Base-by-base conservation (phyloP, 2,888 invertebrate species). In the Lithophane semibrunnea region DNA sequence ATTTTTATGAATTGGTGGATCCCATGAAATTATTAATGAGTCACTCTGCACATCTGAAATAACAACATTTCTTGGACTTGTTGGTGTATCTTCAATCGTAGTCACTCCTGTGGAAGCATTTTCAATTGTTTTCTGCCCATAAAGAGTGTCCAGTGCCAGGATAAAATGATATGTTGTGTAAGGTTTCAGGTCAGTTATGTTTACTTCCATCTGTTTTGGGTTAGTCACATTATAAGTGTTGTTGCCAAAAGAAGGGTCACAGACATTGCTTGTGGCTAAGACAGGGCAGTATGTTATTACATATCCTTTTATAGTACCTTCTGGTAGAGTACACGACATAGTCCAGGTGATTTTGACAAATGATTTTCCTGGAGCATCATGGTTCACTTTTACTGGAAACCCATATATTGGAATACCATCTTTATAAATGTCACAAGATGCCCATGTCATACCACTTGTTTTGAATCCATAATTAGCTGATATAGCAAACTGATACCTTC, bases 401-500 rank as follows among this genome's bases (percentile, higher is more conserved):
- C 97, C 84, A 97, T 97, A 84, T 98, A 98, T 97, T 60, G 92
- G 93, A 81, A 96, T 94, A 56, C 92, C 93, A 87, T 95, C 96
- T 88, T 94, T 95, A 60, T 96, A 95, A 88, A 96, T 96, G 69
- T 96, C 96, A 92, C 99, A 99, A 56, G 97, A 97, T 16, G 98
- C 98, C 99, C 99, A 99, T 18, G 98, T 97, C 98, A 99, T 98
- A 1, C 99, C 99, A 91, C 98, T 98, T 85, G 98, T 98, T 80
- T 97, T 97, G 7, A 93, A 93, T 0, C 95, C 94, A 63, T 97
- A 97, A 90, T 99, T 98, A 0, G 98, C 98, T 9, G 99, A 97
- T 80, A 99, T 98, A 2, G 98, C 99, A 96, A 99, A 98, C 90
- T 97, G 98, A 91, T 97, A 98, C 54, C 97, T 97, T 79, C 94